Evolutionary conservation across 2,113 vertebrate species (phyloP).

Genomic region (Chroicocephalus ridibundus): DNA sequence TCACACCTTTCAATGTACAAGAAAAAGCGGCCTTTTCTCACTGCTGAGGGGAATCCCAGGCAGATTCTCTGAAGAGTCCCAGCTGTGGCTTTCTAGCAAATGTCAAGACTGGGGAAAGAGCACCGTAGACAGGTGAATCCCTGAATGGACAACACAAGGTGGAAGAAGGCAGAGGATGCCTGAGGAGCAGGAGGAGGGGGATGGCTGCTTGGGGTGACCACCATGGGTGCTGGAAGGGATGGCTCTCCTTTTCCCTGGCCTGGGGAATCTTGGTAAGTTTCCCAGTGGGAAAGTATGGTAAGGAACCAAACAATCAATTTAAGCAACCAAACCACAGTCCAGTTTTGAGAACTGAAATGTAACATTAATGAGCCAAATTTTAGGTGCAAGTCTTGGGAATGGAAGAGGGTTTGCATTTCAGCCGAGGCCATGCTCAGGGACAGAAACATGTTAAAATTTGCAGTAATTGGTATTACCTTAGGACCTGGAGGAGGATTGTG

Average conservation of each 20-base stretch:
- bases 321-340: background rate
- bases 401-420: background rate
- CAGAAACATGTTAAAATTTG: background rate
- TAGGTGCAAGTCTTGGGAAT: background rate
- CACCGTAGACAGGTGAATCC: background rate
- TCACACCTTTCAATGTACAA: background rate
- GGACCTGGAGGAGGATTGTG: background rate
- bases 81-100: background rate
- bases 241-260: background rate
- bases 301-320: background rate
- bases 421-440: fast-evolving
- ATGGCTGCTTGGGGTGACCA: fast-evolving
- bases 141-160: no score
- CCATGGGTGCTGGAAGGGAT: background rate
- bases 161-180: background rate
- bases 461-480: background rate
- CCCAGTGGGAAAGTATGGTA: background rate
- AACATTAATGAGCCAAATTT: background rate
- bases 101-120: background rate
- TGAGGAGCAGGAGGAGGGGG: background rate
- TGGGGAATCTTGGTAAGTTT: background rate
- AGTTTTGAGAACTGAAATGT: background rate
- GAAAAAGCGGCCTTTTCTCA: background rate
- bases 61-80: background rate
- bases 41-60: background rate